These are phyloP conservation scores for Archegozetes longisetosus DNA, from an alignment of 1,140 invertebrate genomes.

Conservation along the genomic window DNA sequence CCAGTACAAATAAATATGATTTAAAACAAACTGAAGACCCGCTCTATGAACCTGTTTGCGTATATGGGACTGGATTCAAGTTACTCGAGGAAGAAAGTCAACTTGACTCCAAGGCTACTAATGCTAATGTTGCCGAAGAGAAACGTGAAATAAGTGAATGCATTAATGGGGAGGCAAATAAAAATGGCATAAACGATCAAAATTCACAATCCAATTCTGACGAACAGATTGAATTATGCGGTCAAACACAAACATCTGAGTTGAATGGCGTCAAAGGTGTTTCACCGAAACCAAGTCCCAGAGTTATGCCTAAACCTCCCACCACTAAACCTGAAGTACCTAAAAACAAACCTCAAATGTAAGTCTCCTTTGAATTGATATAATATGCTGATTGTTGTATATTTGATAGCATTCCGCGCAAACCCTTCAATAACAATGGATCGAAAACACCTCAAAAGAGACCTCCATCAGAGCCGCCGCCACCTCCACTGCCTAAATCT, in stretches of 20 bases:
- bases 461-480: slow-evolving; percentile 18
- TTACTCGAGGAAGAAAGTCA: neutral
- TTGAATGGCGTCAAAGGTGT: neutral
- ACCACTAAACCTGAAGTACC: neutral
- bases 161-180: neutral
- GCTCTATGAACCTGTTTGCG: neutral
- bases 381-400: neutral
- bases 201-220: neutral
- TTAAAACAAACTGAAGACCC: neutral
- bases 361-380: neutral
- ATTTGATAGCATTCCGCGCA: neutral
- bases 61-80: neutral
- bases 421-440: neutral
- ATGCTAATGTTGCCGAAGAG: neutral
- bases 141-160: neutral
- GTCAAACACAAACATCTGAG: no score
- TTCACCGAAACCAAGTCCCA: neutral
- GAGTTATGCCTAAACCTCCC: neutral
- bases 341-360: neutral
- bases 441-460: slow-evolving; percentile 3
- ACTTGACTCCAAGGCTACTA: neutral
- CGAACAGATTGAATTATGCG: no score
- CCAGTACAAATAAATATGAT: neutral
- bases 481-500: slow-evolving; percentile 14
- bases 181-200: neutral